Evolutionary conservation across 2,888 invertebrate species (phyloP), one percentile per base, ranked within the genome.

Genomic region (Invenusta paracnida): DNA sequence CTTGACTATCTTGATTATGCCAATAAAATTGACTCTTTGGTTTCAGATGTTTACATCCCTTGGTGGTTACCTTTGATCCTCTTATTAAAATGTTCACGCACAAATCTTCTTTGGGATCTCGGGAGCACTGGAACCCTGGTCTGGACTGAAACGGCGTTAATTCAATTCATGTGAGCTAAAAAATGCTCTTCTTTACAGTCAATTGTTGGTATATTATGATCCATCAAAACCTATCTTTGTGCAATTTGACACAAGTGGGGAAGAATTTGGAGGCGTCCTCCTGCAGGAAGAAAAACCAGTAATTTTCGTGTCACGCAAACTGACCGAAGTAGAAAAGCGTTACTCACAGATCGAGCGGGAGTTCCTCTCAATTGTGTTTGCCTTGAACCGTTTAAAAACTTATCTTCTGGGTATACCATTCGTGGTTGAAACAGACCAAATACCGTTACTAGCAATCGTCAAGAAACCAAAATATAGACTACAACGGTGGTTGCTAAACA

Each of bases 281-380:
- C n/a, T 79, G n/a, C 79, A 79, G n/a, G 79, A 27, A 25, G 79
- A 79, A n/a, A 79, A 79, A 27, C 79, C 79, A 79, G 79, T 79
- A 11, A 79, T 79, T 5, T 79, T 79, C n/a, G 79, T 79, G n/a
- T 79, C 79, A 79, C 79, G 79, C 79, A 79, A 79, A 27, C 79
- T 79, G 2, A 79, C 79, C 5, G 79, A 27, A 2, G 28, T 27
- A 11, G 79, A 79, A 79, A 23, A n/a, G 28, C 23, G 28, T 5
- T 79, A 79, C 79, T 79, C n/a, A 5, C 79, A 79, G n/a, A 79
- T 79, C n/a, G 79, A 79, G 28, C 79, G 79, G n/a, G 79, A 79
- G 2, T 79, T 2, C 79, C 79, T 79, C 25, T 79, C 79, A 5
- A 79, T 79, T 27, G 79, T 79, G 2, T 79, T 27, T 79, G n/a